Percentiles rank a stretch among this genome's conserved stretches.
Evolutionary conservation across 2,797 vertebrate genomes (phyloP).

Genomic region (Tympanoctomys barrerae): DNA sequence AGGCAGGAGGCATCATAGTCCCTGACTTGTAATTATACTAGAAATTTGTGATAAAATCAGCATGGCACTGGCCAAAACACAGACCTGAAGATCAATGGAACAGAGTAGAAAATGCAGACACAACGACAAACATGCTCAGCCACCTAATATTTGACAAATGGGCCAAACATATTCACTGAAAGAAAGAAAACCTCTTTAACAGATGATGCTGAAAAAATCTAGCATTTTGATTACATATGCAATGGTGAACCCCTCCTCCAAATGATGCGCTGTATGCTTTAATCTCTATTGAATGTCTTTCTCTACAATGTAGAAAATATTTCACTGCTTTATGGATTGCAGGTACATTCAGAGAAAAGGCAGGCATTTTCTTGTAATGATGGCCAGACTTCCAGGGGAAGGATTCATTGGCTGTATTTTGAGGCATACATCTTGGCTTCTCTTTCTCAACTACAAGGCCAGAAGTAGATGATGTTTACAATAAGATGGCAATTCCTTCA

Average conservation of each 20-base stretch:
- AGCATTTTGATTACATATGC: not conserved
- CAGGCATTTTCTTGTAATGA: not conserved
- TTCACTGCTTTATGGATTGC: not conserved
- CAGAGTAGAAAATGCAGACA: no score
- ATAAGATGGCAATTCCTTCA: not conserved
- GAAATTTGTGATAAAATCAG: no score
- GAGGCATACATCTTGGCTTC: not conserved
- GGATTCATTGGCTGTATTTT: not conserved
- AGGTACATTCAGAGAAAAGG: not conserved
- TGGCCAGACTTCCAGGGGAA: not conserved
- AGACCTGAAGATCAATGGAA: no score
- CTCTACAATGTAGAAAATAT: not conserved
- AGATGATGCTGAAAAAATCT: no score
- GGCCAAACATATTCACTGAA: no score
- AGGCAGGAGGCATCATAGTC: no score
- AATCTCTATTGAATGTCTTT: not conserved
- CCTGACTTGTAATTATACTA: no score
- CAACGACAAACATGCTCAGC: no score
- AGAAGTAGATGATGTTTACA: not conserved
- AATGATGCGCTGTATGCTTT: not conserved
- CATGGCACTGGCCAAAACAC: no score
- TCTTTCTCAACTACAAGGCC: not conserved
- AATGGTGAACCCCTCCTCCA: not conserved
- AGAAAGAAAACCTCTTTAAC: no score
- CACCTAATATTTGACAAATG: no score